Conservation (phyloP, 2,888 invertebrate genomes). For the Apoda limacodes region DNA sequence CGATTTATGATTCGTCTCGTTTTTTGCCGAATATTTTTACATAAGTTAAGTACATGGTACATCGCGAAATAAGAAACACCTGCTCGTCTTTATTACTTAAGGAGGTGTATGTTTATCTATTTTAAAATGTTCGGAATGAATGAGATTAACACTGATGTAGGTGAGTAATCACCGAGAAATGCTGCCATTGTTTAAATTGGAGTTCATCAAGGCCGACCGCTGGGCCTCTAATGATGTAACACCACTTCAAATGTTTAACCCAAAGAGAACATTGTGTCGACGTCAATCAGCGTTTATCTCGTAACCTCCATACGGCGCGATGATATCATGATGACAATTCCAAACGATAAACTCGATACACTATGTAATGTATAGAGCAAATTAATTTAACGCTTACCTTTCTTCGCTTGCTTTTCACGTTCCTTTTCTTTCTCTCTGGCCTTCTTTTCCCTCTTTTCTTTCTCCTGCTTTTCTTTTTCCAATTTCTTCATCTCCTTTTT, state of each 20-base stretch:
- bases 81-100: too few species aligned
- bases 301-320: conserved; percentile 33
- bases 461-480: conserved; percentile 61
- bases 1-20: too few species aligned
- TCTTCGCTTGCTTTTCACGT: conserved; percentile 53
- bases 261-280: too few species aligned
- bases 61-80: too few species aligned
- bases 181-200: conserved; percentile 39
- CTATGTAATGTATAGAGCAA: too few species aligned
- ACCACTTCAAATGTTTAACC: too few species aligned
- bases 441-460: conserved; percentile 63
- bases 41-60: too few species aligned
- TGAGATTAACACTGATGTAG: conserved; percentile 24
- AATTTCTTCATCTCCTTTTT: conserved; percentile 65
- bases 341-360: too few species aligned
- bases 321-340: conserved; percentile 48
- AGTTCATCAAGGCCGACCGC: conserved; percentile 47
- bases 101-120: too few species aligned
- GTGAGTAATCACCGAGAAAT: conserved; percentile 31
- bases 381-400: conserved; percentile 41
- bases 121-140: too few species aligned
- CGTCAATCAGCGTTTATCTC: conserved; percentile 22
- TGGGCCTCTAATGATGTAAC: conserved; percentile 53
- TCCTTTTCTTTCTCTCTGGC: conserved; percentile 64
- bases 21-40: too few species aligned